Percentiles rank a stretch among this genome's conserved stretches.
These are phyloP conservation scores for Sebastes oblongus DNA, from an alignment of 2,797 vertebrate genomes.

Conservation along the genomic window DNA sequence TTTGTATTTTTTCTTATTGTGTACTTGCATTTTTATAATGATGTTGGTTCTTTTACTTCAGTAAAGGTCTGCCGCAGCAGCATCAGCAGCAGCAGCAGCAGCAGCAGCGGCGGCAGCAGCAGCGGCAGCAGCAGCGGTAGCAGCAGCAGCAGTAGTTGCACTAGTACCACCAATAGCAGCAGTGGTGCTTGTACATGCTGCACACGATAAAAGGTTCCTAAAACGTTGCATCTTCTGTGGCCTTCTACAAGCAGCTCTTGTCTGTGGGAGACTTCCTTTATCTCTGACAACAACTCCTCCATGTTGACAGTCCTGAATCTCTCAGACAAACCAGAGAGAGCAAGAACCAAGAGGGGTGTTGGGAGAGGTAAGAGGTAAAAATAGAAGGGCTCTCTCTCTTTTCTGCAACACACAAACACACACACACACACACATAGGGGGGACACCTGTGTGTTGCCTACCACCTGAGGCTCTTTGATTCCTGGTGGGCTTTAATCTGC, in stretches of 20 bases:
- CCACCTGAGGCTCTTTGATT: slow-evolving; percentile 81
- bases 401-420: neutral
- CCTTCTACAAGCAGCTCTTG: neutral
- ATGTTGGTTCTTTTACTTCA: neutral
- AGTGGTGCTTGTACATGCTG: no score
- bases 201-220: neutral
- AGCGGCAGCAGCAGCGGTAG: neutral
- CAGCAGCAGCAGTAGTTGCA: neutral
- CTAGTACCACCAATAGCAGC: neutral
- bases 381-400: slow-evolving; percentile 26
- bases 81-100: neutral
- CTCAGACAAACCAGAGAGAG: neutral
- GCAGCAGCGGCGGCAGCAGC: neutral
- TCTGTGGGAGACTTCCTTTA: slow-evolving; percentile 1
- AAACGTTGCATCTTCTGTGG: neutral
- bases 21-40: neutral
- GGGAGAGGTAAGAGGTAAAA: slow-evolving; percentile 42
- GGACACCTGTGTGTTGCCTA: slow-evolving; percentile 73
- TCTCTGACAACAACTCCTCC: neutral
- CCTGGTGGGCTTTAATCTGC: slow-evolving; percentile 84
- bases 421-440: neutral
- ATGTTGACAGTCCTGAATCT: neutral
- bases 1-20: no score
- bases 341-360: slow-evolving; percentile 17
- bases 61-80: neutral